Conservation (phyloP, 64 coral and sea anemone genomes). For the Dendronephthya gigantea region DNA sequence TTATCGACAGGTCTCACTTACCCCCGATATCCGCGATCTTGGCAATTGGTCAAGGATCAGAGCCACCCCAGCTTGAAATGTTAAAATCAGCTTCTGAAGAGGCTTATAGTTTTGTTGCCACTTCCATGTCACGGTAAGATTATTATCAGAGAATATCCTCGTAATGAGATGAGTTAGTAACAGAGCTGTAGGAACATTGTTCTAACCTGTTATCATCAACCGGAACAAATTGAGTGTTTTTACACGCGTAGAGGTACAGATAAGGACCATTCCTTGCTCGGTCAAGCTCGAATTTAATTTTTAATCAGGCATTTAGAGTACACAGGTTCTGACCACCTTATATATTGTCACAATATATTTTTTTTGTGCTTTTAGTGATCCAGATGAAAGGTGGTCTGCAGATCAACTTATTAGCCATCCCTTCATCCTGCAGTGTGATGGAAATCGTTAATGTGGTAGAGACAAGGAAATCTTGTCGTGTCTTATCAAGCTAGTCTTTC, state of each 20-base stretch:
- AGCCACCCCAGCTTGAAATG: neutral
- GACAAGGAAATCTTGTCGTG: too few relatives aligned
- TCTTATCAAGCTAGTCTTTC: too few relatives aligned
- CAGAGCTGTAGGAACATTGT: too few relatives aligned
- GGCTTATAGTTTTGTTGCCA: neutral
- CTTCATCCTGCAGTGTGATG: slow-evolving; percentile 27
- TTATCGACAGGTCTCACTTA: neutral
- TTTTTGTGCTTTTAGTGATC: slow-evolving; percentile 43
- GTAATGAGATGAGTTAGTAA: too few relatives aligned
- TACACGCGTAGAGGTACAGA: too few relatives aligned
- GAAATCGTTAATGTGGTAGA: neutral
- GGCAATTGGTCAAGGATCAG: neutral
- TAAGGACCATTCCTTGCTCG: too few relatives aligned
- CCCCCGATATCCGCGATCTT: neutral
- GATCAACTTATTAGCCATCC: slow-evolving; percentile 56
- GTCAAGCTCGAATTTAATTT: too few relatives aligned
- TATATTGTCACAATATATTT: neutral
- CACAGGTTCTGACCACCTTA: too few relatives aligned
- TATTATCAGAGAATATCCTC: too few relatives aligned
- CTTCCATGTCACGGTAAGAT: neutral
- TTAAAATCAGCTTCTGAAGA: neutral
- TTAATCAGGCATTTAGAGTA: too few relatives aligned
- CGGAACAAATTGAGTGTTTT: too few relatives aligned
- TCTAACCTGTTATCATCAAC: too few relatives aligned
- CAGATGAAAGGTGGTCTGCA: slow-evolving; percentile 39